Percentiles rank a stretch among this genome's conserved stretches.
phyloP scores from a whole-genome alignment of 2,113 vertebrate species.

The Sylvietta virens region DNA sequence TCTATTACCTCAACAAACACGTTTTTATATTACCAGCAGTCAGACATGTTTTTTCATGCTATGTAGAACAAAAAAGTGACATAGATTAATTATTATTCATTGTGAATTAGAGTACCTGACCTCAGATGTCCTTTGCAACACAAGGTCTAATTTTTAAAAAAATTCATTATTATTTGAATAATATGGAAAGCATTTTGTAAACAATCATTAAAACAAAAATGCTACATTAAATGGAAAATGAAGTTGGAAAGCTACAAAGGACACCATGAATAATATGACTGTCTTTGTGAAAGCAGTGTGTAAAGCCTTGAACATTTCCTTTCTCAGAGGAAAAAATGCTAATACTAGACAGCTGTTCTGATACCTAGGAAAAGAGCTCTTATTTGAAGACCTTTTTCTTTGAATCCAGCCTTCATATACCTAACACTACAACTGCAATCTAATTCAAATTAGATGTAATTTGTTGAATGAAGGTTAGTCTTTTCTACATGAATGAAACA shows the following conservation, averaged over 20 bases:
- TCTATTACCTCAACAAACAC: background rate
- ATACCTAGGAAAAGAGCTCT: background rate
- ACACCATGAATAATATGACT: background rate
- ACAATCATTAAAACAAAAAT: background rate
- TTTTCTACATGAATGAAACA: background rate
- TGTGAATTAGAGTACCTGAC: background rate
- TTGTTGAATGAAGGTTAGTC: background rate
- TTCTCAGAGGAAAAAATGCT: background rate
- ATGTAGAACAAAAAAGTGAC: background rate
- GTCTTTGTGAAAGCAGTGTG: background rate
- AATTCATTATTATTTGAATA: background rate
- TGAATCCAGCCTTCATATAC: background rate
- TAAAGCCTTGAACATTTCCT: background rate
- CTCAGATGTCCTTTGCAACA: background rate
- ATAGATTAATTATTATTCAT: background rate
- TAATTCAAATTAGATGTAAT: background rate
- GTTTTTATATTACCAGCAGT: background rate
- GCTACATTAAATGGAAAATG: background rate
- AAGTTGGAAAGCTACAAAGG: background rate
- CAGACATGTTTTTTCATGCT: background rate
- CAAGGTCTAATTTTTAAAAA: background rate
- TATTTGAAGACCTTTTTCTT: background rate
- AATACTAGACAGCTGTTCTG: background rate
- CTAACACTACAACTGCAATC: background rate
- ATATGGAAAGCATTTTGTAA: background rate